Conservation (phyloP, 1,140 invertebrate genomes). For the Diabrotica undecimpunctata region DNA sequence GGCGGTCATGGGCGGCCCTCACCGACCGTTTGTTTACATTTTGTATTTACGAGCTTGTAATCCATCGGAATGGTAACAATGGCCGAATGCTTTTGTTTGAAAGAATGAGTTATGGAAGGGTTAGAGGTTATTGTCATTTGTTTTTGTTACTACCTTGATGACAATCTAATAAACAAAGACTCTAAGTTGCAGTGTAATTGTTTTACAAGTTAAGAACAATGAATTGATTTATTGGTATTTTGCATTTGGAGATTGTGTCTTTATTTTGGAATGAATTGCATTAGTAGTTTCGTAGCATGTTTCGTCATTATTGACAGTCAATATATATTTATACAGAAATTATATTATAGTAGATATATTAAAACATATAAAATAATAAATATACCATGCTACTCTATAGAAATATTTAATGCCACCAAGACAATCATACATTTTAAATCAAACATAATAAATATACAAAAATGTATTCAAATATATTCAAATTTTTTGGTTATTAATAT, state of each 20-base stretch:
- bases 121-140: constrained; percentile 10
- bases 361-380: too few species aligned
- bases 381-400: too few species aligned
- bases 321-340: neutral
- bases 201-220: constrained; percentile 7
- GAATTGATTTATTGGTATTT: neutral
- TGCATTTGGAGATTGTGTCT: neutral
- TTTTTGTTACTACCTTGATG: neutral
- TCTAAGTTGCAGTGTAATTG: neutral
- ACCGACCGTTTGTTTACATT: constrained; percentile 12
- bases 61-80: constrained; percentile 11
- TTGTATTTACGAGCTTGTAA: neutral
- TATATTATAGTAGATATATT: neutral
- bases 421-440: neutral
- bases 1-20: constrained; percentile 13
- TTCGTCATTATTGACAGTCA: neutral
- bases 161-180: constrained; percentile 1
- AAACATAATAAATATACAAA: too few species aligned
- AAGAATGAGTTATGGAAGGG: constrained; percentile 12
- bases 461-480: too few species aligned
- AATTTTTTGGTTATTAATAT: too few species aligned
- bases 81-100: constrained; percentile 1
- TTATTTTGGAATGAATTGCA: too few species aligned
- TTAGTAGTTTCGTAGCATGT: too few species aligned
- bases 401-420: too few species aligned